A percentile compares a stretch with the other conserved stretches of the same genome.
Conservation (phyloP, 1,140 invertebrate species). For the Drosophila orena region DNA sequence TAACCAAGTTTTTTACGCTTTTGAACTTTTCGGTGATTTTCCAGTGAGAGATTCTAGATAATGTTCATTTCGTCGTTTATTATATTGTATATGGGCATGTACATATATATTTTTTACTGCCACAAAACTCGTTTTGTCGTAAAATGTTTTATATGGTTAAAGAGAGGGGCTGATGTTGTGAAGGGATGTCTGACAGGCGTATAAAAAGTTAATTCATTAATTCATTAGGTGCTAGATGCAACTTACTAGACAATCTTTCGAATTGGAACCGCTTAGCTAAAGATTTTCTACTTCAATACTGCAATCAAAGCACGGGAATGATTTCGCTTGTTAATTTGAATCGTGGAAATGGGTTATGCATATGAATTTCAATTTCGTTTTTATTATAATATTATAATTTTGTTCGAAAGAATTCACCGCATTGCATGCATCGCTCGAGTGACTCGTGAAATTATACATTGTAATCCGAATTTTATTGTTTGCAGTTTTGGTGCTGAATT, state of each 20-base stretch:
- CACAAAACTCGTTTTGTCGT: constrained; percentile 54
- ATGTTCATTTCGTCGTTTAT: constrained; percentile 34
- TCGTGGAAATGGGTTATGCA: not conserved
- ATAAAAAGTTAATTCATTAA: constrained; percentile 42
- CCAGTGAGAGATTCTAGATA: constrained; percentile 59
- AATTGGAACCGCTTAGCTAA: not conserved
- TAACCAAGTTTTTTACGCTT: constrained; percentile 4
- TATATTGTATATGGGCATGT: constrained; percentile 22
- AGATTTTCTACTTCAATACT: too few species aligned
- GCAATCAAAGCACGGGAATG: too few species aligned
- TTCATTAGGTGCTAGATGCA: not conserved
- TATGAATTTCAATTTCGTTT: constrained; percentile 27
- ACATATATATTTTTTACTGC: constrained; percentile 27
- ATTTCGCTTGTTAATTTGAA: not conserved
- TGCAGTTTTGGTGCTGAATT: constrained; percentile 8
- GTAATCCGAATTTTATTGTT: constrained; percentile 50
- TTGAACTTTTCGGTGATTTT: constrained; percentile 53
- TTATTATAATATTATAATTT: constrained; percentile 20
- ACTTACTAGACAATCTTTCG: not conserved
- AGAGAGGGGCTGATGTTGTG: not conserved
- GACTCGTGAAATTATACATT: constrained; percentile 50
- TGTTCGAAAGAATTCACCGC: constrained; percentile 43
- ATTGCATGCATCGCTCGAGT: constrained; percentile 62
- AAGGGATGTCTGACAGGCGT: not conserved
- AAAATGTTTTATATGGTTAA: constrained; percentile 23